Evolutionary conservation across 2,797 vertebrate species (phyloP).

Genomic region (Heliangelus exortis): DNA sequence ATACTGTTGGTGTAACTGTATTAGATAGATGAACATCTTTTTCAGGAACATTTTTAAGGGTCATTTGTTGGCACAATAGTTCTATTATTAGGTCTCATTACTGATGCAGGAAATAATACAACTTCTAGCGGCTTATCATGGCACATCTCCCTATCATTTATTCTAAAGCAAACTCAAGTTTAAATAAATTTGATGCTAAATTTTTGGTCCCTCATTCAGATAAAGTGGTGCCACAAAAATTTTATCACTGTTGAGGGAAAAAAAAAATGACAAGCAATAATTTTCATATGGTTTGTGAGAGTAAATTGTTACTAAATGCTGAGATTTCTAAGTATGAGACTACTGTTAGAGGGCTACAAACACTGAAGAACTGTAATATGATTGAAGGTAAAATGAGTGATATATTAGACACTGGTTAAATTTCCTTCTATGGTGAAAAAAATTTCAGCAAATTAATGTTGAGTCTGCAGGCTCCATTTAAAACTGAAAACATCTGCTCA

Average conservation of each 20-base stretch:
- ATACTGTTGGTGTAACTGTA: not conserved
- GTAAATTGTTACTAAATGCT: not conserved
- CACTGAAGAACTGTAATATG: not conserved
- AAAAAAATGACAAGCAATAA: not conserved
- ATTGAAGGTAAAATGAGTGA: constrained; percentile 1
- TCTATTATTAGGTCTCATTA: not conserved
- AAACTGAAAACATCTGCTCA: constrained; percentile 52
- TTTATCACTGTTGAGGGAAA: not conserved
- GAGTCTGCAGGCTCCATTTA: not conserved
- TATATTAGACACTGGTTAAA: not conserved
- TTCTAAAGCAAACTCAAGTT: not conserved
- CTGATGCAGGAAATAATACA: not conserved
- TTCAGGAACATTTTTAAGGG: not conserved
- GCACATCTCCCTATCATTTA: not conserved
- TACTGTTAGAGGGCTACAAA: not conserved
- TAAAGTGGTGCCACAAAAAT: not conserved
- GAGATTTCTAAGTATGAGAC: not conserved
- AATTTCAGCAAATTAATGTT: not conserved
- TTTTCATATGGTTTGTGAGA: not conserved
- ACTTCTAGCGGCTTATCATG: not conserved
- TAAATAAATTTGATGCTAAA: not conserved
- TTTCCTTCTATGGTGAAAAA: constrained; percentile 3
- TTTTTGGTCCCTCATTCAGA: not conserved
- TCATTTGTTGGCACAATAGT: not conserved
- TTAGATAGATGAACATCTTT: not conserved